Conservation (phyloP, 2,888 invertebrate species). For the Scrobipalpa atriplicella region DNA sequence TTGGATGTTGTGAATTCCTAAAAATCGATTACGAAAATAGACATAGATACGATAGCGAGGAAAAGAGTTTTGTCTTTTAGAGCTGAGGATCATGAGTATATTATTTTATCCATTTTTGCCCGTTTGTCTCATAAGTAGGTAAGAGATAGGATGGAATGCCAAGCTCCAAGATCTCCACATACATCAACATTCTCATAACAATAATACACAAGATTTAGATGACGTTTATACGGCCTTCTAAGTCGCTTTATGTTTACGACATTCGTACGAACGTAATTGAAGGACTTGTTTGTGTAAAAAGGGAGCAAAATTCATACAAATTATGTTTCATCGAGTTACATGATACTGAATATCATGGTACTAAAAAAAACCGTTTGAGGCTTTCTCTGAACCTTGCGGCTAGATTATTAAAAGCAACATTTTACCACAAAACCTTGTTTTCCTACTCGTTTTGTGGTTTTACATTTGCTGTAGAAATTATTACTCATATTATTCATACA, state of each 20-base stretch:
- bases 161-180: neutral
- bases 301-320: neutral
- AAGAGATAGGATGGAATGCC: conserved; percentile 1
- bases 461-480: neutral
- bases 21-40: conserved; percentile 26
- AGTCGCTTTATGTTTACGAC: conserved; percentile 18
- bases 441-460: no score
- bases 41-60: neutral
- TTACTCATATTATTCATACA: no score
- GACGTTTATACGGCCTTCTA: conserved; percentile 17
- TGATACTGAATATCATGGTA: neutral
- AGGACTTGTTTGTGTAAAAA: conserved; percentile 12
- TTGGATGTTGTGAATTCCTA: conserved; percentile 42
- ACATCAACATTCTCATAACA: conserved; percentile 10
- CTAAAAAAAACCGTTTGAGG: neutral
- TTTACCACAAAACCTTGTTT: neutral
- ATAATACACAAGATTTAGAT: conserved; percentile 24
- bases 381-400: neutral
- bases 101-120: neutral
- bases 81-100: neutral
- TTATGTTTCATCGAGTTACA: neutral
- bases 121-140: neutral
- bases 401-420: neutral
- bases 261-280: conserved; percentile 14
- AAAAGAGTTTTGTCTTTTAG: neutral